Conservation (phyloP, 2,113 vertebrate genomes). For the Forbesichthys papilliferus region DNA sequence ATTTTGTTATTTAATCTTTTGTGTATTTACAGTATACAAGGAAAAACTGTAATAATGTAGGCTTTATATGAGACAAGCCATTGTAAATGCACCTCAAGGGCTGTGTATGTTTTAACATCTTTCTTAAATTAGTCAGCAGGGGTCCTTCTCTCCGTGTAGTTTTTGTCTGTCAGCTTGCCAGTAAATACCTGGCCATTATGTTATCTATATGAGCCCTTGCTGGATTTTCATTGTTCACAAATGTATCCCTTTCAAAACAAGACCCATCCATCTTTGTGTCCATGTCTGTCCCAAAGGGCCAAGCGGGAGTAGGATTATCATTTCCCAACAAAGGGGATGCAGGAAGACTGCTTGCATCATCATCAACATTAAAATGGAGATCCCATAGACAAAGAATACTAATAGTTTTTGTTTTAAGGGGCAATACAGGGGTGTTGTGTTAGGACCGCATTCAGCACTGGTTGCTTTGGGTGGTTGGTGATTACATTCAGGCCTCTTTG, state of each 20-base stretch:
- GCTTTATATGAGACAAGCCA: not conserved
- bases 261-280: slow-evolving; percentile 34
- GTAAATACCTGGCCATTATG: slow-evolving; percentile 9
- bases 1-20: slow-evolving; percentile 14
- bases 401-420: not conserved
- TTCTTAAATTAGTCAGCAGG: slow-evolving; percentile 54
- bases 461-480: slow-evolving; percentile 34
- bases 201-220: slow-evolving; percentile 25
- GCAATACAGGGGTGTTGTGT: slow-evolving; percentile 2
- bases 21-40: slow-evolving; percentile 28
- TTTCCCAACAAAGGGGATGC: slow-evolving; percentile 11
- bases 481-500: slow-evolving; percentile 34
- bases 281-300: not conserved
- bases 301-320: slow-evolving; percentile 7
- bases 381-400: slow-evolving; percentile 4
- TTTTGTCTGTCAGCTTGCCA: not conserved
- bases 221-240: slow-evolving; percentile 38
- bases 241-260: slow-evolving; percentile 32
- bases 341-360: not conserved
- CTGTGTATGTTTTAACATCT: not conserved
- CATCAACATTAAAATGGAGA: slow-evolving; percentile 24
- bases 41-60: slow-evolving; percentile 7
- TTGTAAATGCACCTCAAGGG: too few relatives aligned
- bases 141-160: slow-evolving; percentile 43
- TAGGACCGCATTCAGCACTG: slow-evolving; percentile 28